Conservation (phyloP, 2,888 invertebrate genomes). For the Drosophila colorata region DNA sequence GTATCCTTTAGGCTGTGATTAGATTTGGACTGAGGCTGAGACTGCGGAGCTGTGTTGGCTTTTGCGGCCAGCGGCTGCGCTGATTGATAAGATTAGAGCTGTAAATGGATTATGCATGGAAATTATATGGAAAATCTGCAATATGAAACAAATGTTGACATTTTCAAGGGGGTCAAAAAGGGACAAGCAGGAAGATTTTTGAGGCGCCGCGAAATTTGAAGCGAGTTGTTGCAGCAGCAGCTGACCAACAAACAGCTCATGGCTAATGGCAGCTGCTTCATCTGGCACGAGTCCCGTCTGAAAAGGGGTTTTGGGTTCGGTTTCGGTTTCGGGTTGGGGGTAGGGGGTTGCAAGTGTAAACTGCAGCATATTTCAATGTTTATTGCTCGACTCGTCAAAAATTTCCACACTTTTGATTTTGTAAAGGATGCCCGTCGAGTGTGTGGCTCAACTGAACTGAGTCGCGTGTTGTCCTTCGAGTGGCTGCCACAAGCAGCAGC, state of each 20-base stretch:
- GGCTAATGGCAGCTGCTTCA: conserved; percentile 20
- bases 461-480: conserved; percentile 78
- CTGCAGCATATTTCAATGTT: conserved; percentile 67
- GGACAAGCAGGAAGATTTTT: neutral
- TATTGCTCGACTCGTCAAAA: conserved; percentile 60
- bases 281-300: conserved; percentile 12
- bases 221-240: conserved; percentile 51
- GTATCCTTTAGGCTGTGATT: conserved; percentile 45
- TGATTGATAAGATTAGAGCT: conserved; percentile 74
- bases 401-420: conserved; percentile 79
- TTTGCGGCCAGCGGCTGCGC: conserved; percentile 25
- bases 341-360: conserved; percentile 50
- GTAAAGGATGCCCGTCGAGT: conserved; percentile 66
- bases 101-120: conserved; percentile 75
- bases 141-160: conserved; percentile 75
- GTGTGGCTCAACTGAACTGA: conserved; percentile 46
- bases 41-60: conserved; percentile 8
- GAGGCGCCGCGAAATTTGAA: conserved; percentile 69
- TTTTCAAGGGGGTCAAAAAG: conserved; percentile 32
- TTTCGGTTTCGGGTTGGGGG: neutral
- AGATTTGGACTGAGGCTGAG: conserved; percentile 18
- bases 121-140: conserved; percentile 69
- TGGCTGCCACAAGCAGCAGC: conserved; percentile 44
- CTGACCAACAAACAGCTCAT: conserved; percentile 26
- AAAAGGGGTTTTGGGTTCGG: conserved; percentile 19